Base-by-base conservation (phyloP, 2,888 invertebrate species). In the Epistrophe grossulariae region DNA sequence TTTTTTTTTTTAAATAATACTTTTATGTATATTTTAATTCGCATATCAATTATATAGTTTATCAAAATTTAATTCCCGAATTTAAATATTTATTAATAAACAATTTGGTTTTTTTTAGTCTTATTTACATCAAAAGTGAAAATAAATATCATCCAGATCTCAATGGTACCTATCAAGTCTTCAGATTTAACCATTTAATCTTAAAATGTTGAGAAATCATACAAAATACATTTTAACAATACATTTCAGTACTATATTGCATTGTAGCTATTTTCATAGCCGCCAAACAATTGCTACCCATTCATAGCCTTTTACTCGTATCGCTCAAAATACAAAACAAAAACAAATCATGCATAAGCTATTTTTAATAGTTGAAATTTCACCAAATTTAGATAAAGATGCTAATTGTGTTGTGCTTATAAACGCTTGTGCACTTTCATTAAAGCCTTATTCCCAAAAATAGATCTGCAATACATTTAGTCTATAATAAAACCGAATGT, bases 381-480 rank as follows among this genome's bases (percentile, higher is more conserved):
- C 19, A 60, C 38, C 60, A 60, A 59, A 60, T 48, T 13, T 17
- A 19, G 38, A 60, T 15, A 60, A 40, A 10, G 13, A 40, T 60
- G 13, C 60, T 60, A 38, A 60, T 60, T 43, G 15, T 62, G 15
- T 15, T 43, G 15, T 40, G 15, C 40, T 17, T 38, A 40, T 60
- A 19, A 40, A 40, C 40, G 60, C 9, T 3, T 19, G 60, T 24
- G 40, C 15, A 60, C 40, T 60, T 60, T 24, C 19, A 24, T 24
- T 24, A 28, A 28, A 28, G 13, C 3, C 17, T 10, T 45, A 6
- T 45, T n/a, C n/a, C 15, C 45, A 45, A 45, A 45, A 45, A 45
- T 45, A 45, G n/a, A 45, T 45, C 8, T 45, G 45, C 45, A 45
- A 28, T 6, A 55, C 7, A 13, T 7, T 55, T n/a, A n/a, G 5